phyloP scores from a whole-genome alignment of 2,797 vertebrate genomes.

The Scolopax rusticola region DNA sequence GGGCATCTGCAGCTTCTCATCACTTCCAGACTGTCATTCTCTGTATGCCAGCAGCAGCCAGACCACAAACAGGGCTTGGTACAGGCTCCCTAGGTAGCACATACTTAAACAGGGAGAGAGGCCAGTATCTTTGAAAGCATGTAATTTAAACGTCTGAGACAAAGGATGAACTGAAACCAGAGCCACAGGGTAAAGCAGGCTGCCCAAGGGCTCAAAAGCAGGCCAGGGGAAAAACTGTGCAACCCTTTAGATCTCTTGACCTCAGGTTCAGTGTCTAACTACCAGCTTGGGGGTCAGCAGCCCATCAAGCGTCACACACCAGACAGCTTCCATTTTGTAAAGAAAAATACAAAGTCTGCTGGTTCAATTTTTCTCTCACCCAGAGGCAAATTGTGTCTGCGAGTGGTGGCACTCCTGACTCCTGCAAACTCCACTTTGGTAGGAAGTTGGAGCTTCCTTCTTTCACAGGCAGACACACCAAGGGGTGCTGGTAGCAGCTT shows the following conservation, averaged over 20 bases:
- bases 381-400: not conserved
- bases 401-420: rapidly evolving
- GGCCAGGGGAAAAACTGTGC: not conserved
- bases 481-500: not conserved
- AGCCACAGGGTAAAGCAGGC: not conserved
- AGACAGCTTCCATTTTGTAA: not conserved
- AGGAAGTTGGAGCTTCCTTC: not conserved
- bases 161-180: not conserved
- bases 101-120: not conserved
- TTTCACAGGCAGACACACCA: not conserved
- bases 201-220: not conserved
- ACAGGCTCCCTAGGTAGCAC: not conserved
- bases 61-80: not conserved
- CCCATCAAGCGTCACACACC: not conserved
- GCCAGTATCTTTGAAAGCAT: not conserved
- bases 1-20: not conserved
- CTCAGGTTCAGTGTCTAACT: not conserved
- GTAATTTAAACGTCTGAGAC: not conserved
- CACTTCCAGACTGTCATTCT: not conserved
- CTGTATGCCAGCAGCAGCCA: not conserved
- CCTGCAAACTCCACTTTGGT: not conserved
- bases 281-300: not conserved
- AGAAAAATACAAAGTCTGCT: not conserved
- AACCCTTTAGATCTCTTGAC: not conserved
- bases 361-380: not conserved